phyloP scores from a whole-genome alignment of 2,888 invertebrate genomes.

The Rhingia rostrata region DNA sequence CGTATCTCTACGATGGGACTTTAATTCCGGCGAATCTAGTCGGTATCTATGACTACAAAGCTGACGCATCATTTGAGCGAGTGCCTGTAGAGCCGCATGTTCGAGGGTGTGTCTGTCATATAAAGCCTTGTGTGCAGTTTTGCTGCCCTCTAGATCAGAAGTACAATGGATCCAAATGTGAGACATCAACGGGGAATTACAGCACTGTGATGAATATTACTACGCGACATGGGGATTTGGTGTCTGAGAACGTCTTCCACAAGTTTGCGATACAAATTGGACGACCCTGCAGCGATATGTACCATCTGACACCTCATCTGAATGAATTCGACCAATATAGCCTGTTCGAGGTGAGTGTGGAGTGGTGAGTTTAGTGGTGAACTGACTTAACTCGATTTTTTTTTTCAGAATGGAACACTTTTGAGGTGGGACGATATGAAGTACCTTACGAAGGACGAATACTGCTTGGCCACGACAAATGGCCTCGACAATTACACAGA shows the following conservation, averaged over 20 bases:
- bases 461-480: slow-evolving; percentile 78
- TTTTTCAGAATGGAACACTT: slow-evolving; percentile 79
- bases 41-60: slow-evolving; percentile 79
- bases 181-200: slow-evolving; percentile 9
- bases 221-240: slow-evolving; percentile 64
- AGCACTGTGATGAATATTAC: slow-evolving; percentile 78
- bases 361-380: background rate
- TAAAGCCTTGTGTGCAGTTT: slow-evolving; percentile 81
- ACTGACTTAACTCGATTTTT: background rate
- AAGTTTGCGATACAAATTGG: slow-evolving; percentile 78
- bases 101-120: slow-evolving; percentile 81
- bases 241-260: slow-evolving; percentile 75
- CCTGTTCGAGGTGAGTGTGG: slow-evolving; percentile 76
- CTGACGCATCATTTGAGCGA: slow-evolving; percentile 77
- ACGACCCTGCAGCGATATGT: slow-evolving; percentile 76
- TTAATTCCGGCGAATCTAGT: slow-evolving; percentile 79
- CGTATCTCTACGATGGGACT: slow-evolving; percentile 79
- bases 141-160: slow-evolving; percentile 79
- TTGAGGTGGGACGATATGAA: slow-evolving; percentile 76
- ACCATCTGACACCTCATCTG: slow-evolving; percentile 76
- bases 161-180: slow-evolving; percentile 73
- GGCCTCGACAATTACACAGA: slow-evolving; percentile 76
- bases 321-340: slow-evolving; percentile 76
- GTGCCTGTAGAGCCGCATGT: slow-evolving; percentile 77
- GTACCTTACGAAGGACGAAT: slow-evolving; percentile 78